phyloP scores from a whole-genome alignment of 2,888 invertebrate genomes.

The Tenthredo mesomela region DNA sequence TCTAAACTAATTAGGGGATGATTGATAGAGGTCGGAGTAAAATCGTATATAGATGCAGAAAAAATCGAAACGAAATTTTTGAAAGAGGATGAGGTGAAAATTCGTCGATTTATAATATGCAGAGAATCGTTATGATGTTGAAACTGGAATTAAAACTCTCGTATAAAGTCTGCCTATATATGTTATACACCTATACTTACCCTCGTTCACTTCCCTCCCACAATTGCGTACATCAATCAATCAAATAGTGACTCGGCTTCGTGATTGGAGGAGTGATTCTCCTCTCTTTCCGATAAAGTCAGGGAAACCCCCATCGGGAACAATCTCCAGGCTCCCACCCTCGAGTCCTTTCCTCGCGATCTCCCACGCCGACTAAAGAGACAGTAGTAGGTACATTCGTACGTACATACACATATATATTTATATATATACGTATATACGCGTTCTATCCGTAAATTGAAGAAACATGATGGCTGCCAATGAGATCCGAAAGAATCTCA shows the following conservation, averaged over 20 bases:
- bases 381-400: neutral
- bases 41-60: neutral
- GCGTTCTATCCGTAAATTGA: slow-evolving; percentile 23
- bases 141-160: slow-evolving; percentile 8
- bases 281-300: slow-evolving; percentile 22
- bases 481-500: neutral
- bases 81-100: neutral
- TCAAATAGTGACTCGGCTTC: slow-evolving; percentile 12
- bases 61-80: neutral
- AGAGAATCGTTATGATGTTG: neutral
- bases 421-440: neutral
- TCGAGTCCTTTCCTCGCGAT: slow-evolving; percentile 18
- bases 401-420: neutral
- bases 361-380: slow-evolving; percentile 39
- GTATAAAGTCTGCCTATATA: neutral
- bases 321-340: slow-evolving; percentile 45
- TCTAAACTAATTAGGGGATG: slow-evolving; percentile 2
- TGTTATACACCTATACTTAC: neutral
- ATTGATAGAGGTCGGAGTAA: neutral
- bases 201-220: neutral
- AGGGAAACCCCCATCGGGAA: slow-evolving; percentile 32
- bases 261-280: slow-evolving; percentile 31
- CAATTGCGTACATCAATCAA: slow-evolving; percentile 40
- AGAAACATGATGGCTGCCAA: slow-evolving; percentile 34
- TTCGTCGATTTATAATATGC: neutral